Base-by-base conservation (phyloP, 2,888 invertebrate genomes). In the Neoascia interrupta region DNA sequence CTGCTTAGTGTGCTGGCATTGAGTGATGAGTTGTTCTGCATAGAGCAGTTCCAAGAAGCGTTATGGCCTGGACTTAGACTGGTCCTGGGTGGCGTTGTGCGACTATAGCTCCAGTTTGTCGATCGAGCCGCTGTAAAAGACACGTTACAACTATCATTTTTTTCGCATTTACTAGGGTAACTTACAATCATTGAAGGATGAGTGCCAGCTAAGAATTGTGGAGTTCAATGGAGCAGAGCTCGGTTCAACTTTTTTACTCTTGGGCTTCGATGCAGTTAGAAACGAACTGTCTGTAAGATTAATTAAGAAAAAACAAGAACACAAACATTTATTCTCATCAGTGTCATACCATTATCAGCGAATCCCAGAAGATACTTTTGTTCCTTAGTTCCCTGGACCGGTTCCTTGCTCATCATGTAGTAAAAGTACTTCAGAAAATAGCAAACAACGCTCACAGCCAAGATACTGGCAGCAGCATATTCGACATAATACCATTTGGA, bases 351-450 rank as follows among this genome's bases (percentile, higher is more conserved):
- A 53, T 84, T 84, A 68, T 90, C 90, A 34, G 89, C 88, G 51
- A 91, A 88, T 69, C 90, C 90, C 10, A 92, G 85, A 11, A 92
- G 85, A 81, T 88, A 87, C 81, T 90, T 90, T 81, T 92, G 92
- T 41, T 88, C 86, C 5, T 88, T 85, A 10, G 90, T 91, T 1
- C 92, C 87, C 1, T 85, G 81, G 10, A 92, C 88, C 3, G 91
- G 90, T 43, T 84, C 83, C 2, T 82, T 84, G 13, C 82, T 88
- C 6, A 90, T 85, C 10, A 87, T 85, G 73, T 89, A 89, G 82
- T 87, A 88, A 1, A 89, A 83, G 82, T 91, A 92, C 81, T 86
- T 89, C 15, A 85, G 81, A 41, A 91, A 86, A 83, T 92, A 91
- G 81, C 90, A 91, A 1, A 90, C 8, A 0, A 90, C 86, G 82